These are phyloP conservation scores for Scaptomyza flava DNA, from an alignment of 2,888 invertebrate species.

Conservation along the genomic window DNA sequence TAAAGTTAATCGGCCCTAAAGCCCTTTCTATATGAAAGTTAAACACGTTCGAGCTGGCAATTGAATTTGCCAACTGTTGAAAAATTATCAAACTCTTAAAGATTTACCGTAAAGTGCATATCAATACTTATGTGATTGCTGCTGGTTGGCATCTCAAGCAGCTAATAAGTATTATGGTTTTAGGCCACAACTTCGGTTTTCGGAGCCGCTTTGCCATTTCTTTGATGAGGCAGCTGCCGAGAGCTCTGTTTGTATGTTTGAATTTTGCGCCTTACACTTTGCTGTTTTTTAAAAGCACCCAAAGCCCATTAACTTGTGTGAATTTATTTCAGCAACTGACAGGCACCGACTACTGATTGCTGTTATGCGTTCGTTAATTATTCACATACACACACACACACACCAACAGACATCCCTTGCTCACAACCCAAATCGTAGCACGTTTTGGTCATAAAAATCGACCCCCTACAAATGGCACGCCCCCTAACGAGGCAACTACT, in stretches of 20 bases:
- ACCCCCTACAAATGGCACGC: slow-evolving; percentile 61
- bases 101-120: not conserved
- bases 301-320: slow-evolving; percentile 71
- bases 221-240: slow-evolving; percentile 47
- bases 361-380: slow-evolving; percentile 78
- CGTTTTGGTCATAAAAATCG: slow-evolving; percentile 79
- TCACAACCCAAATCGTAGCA: slow-evolving; percentile 51
- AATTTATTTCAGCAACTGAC: slow-evolving; percentile 74
- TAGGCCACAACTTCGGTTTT: slow-evolving; percentile 10
- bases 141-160: slow-evolving; percentile 1
- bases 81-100: not conserved
- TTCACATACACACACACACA: slow-evolving; percentile 59
- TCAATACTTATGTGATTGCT: slow-evolving; percentile 2
- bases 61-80: slow-evolving; percentile 49
- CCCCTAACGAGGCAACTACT: slow-evolving; percentile 64
- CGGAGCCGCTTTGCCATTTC: slow-evolving; percentile 27
- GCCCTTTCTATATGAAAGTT: slow-evolving; percentile 7
- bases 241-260: slow-evolving; percentile 1
- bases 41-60: not conserved
- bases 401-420: slow-evolving; percentile 5
- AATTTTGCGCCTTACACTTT: slow-evolving; percentile 16
- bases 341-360: slow-evolving; percentile 56
- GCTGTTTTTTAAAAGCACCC: slow-evolving; percentile 70
- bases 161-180: slow-evolving; percentile 10
- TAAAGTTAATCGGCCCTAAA: slow-evolving; percentile 5